Conservation (phyloP, 2,797 vertebrate genomes). For the Linurgus olivaceus region DNA sequence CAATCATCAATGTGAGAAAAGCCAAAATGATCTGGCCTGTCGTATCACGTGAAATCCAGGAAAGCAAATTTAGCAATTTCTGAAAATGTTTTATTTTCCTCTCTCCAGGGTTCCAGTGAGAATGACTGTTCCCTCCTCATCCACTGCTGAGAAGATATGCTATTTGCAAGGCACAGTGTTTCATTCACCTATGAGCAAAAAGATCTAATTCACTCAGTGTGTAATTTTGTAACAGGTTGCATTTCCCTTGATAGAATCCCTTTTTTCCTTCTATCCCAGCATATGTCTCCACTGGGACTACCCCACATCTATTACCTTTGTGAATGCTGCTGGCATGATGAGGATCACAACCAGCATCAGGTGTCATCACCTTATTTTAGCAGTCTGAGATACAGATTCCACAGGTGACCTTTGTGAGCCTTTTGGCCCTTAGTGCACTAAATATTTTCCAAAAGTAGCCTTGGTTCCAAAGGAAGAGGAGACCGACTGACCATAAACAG, state of each 20-base stretch:
- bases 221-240: neutral
- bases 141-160: neutral
- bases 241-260: neutral
- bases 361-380: neutral
- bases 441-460: neutral
- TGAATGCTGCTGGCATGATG: neutral
- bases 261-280: neutral
- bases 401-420: neutral
- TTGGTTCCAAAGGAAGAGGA: neutral
- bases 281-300: neutral
- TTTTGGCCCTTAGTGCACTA: neutral
- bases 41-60: neutral
- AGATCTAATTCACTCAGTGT: neutral
- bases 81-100: neutral
- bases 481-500: neutral
- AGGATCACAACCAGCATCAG: neutral
- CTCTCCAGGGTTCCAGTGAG: neutral
- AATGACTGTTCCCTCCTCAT: neutral
- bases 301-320: neutral
- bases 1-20: neutral
- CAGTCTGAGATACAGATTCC: neutral
- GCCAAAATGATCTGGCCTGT: neutral
- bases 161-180: neutral
- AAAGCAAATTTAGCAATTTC: neutral
- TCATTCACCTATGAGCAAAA: neutral